Evolutionary conservation across 1,140 invertebrate species (phyloP), one percentile per base, ranked within the genome.

Genomic region (Heliothis virescens): DNA sequence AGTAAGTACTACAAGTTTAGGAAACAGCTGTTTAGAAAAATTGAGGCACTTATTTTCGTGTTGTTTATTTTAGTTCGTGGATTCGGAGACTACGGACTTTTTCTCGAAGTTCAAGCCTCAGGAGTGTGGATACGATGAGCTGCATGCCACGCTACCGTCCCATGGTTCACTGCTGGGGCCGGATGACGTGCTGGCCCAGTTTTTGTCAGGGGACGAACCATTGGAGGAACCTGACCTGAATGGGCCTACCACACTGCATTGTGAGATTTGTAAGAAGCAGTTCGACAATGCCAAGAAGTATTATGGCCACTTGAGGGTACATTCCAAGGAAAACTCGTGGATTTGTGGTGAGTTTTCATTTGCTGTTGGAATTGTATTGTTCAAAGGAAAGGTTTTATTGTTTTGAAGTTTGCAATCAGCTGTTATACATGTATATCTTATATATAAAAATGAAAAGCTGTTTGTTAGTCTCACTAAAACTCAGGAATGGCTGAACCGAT

Each of bases 201-300:
- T 94, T 69, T 73, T 94, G 9, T 87, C 89, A 1, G 87, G 87
- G 0, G 92, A 93, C 74, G 92, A 91, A 5, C 89, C 90, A 3
- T 74, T 94, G 29, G 93, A 94, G 72, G 92, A 93, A 71, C 93
- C 93, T 1, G 91, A 94, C 67, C 80, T 94, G n/a, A 94, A 93
- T 73, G 93, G 91, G 0, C 91, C 93, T 3, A 90, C 91, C 0
- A 92, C 91, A 10, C 82, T 94, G 34, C 90, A 91, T 47, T 94
- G 93, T 80, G 92, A 94, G 80, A 94, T 94, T 57, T 94, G 93
- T 82, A 86, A 85, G 11, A 94, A 94, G 77, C 87, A 89, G 79
- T 94, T 94, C 85, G 91, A 93, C 69, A 94, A 94, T 83, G 91
- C 92, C 26, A 94, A 93, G 65, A 94, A 94, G 63, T 94, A 94